Base-by-base conservation (phyloP, 1,140 invertebrate species). In the Rhagoletis zephyria region DNA sequence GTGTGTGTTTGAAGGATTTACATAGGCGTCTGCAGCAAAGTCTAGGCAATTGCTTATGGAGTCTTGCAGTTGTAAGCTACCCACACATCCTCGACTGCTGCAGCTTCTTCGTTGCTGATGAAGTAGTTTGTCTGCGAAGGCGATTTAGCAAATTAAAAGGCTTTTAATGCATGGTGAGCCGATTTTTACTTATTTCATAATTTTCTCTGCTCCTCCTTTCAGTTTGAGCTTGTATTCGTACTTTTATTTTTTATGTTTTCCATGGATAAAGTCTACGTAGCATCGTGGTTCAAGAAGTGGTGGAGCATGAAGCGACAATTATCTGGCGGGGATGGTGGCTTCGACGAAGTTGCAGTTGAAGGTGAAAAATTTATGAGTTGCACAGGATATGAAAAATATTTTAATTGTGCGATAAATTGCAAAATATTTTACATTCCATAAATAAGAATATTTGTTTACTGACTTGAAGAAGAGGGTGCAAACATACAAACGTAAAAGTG, bases 131-230 rank as follows among this genome's bases (percentile, higher is more conserved):
- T 92, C 91, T 92, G 91, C 91, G 89, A 92, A 92, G 91, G 91
- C 91, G 91, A 92, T 92, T 92, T 92, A 92, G 90, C 91, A 92
- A 92, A 92, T 92, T 92, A 92, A 92, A 92, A 92, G 90, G 91
- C 89, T 92, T 92, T 92, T 92, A 92, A 92, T 92, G 91, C 91
- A 90, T 91, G 91, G 51, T 81, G 74, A 90, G 91, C 91, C 90
- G 90, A 87, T 90, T 91, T 90, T 90, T 89, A 90, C 90, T 91
- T 91, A 91, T 89, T 90, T 91, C 91, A 92, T 92, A 92, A 92
- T 64, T 87, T 70, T 56, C 40, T 42, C 19, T 30, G 63, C 14
- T 87, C 70, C 14, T 85, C 12, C 45, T n/a, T 81, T 81, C 16
- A 59, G 14, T 59, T 81, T n/a, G 3, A 30, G 16, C n/a, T 56